Conservation (phyloP, 2,797 vertebrate species). For the Mormyrops attenuatus region DNA sequence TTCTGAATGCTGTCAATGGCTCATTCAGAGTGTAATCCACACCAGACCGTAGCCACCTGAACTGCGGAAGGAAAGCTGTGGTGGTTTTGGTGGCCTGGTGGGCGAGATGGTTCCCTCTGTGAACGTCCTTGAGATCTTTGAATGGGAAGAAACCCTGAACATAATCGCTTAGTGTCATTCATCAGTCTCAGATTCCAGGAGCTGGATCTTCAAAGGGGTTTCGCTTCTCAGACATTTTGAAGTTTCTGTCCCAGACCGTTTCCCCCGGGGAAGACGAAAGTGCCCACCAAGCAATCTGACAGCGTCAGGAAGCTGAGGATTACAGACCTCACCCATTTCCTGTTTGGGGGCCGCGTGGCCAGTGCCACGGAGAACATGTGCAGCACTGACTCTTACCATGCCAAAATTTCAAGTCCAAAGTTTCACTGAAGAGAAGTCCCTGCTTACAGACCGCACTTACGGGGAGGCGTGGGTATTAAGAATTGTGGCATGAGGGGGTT, state of each 20-base stretch:
- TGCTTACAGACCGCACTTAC: neutral
- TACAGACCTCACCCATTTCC: conserved; percentile 18
- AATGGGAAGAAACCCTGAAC: neutral
- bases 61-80: neutral
- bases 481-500: neutral
- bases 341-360: neutral
- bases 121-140: neutral
- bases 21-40: neutral
- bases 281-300: neutral
- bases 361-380: neutral
- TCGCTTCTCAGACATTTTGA: neutral
- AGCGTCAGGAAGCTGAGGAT: conserved; percentile 10
- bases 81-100: neutral
- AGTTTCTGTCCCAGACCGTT: neutral
- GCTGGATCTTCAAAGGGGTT: neutral
- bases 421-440: neutral
- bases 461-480: neutral
- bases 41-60: neutral
- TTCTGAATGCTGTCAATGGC: neutral
- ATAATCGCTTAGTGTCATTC: neutral
- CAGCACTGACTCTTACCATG: neutral
- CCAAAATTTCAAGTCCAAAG: neutral
- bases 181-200: neutral
- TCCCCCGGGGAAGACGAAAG: neutral
- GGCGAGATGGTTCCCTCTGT: neutral